phyloP scores from a whole-genome alignment of 2,888 invertebrate genomes.

The Ormyrus pomaceus region DNA sequence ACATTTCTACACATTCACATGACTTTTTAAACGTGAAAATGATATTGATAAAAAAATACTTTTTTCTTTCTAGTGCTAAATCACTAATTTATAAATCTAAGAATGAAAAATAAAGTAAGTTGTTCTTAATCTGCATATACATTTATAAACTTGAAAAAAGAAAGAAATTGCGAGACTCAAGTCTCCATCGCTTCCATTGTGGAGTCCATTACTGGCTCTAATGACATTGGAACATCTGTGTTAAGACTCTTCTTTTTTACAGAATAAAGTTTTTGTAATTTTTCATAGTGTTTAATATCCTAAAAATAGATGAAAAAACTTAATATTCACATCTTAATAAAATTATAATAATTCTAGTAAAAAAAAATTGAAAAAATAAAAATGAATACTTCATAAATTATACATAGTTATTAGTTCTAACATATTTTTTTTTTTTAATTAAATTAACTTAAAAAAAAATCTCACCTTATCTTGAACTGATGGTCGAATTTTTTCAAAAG shows the following conservation, averaged over 20 bases:
- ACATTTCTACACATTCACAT: slow-evolving; percentile 31
- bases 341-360: slow-evolving; percentile 3
- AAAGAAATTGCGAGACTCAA: slow-evolving; percentile 57
- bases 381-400: slow-evolving; percentile 1
- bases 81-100: slow-evolving; percentile 31
- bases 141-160: slow-evolving; percentile 42
- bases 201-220: slow-evolving; percentile 73
- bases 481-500: slow-evolving; percentile 88
- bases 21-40: slow-evolving; percentile 25
- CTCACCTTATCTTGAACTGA: slow-evolving; percentile 87
- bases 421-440: too few species aligned
- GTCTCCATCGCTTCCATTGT: slow-evolving; percentile 72
- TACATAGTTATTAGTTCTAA: too few species aligned
- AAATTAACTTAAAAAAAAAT: slow-evolving; percentile 10
- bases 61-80: slow-evolving; percentile 33
- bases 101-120: slow-evolving; percentile 40
- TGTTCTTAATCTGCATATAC: slow-evolving; percentile 29
- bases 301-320: slow-evolving; percentile 64
- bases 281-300: slow-evolving; percentile 88
- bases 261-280: slow-evolving; percentile 82
- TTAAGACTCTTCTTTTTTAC: slow-evolving; percentile 75
- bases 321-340: too few species aligned
- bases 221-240: slow-evolving; percentile 79
- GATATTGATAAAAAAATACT: slow-evolving; percentile 51
- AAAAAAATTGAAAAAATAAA: slow-evolving; percentile 10